Evolutionary conservation across 2,888 invertebrate genomes (phyloP), one percentile per base, ranked within the genome.

Genomic region (Didymodactylos carnosus): DNA sequence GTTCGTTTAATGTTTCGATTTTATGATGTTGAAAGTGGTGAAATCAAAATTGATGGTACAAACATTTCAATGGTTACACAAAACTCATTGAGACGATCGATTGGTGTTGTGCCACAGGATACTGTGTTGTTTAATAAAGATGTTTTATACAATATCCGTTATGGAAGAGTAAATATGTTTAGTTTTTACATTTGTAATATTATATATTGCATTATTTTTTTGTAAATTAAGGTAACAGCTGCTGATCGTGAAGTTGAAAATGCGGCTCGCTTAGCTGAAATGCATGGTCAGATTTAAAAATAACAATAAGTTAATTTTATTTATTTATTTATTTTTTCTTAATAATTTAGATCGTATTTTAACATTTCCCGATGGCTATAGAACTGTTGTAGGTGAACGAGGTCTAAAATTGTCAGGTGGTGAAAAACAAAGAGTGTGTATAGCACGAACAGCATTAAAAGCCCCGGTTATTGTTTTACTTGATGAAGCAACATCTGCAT

Each of bases 391-490:
- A 27, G 97, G 97, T 10, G 97, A 97, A 84, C 86, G 97, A 80
- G 97, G 97, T 8, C 84, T 97, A 75, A 89, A 94, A 77, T 85
- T 97, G 76, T 94, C 94, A 81, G 97, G 97, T 3, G 97, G 97
- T 3, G 97, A 97, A 82, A 97, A 98, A 80, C 97, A 98, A 82
- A 87, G 95, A 77, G 92, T 97, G 75, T 97, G 95, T 0, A 97
- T 97, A 77, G 97, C 97, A 0, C 86, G 97, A 76, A 95, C 95
- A 0, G 86, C 98, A 35, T 86, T 98, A 35, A 97, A 97, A 83
- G 87, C 91, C 5, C 95, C 95, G 0, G 87, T 88, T 46, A 89
- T 95, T 76, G 91, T 97, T 14, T 85, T 97, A 6, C 84, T 97
- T 13, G 97, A 97, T 82, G 97, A 97, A 83, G 84, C 84, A 3